Evolutionary conservation across 2,888 invertebrate species (phyloP), one percentile per base, ranked within the genome.

Genomic region (Acanthacorydalis orientalis): DNA sequence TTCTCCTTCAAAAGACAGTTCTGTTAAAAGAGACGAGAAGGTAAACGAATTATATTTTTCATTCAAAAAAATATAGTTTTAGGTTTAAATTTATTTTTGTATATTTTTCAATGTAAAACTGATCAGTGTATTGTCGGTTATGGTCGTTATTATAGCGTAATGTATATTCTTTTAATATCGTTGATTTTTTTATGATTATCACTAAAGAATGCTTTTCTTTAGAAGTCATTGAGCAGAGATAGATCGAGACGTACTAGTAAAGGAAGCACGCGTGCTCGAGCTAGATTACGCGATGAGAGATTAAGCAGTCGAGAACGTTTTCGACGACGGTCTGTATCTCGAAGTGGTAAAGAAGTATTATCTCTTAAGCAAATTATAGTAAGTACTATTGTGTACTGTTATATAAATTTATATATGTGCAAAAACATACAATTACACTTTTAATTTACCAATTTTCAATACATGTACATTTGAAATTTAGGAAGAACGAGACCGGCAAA

Each of bases 301-400:
- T 50, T 7, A 52, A 52, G 44, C 54, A 51, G 15, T 55, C 56
- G 10, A 46, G 23, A 23, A 23, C 23, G 23, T 23, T 23, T 23
- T 50, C 59, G 40, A 59, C 57, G 48, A 62, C 63, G n/a, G 59
- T 60, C 40, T 62, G 59, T 52, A 59, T 60, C 72, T n/a, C 72
- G 75, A 42, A 71, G 74, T 8, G 68, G 69, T 49, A 67, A 73
- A 52, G 83, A 82, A 57, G 77, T 85, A 45, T 67, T 87, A 14
- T 83, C 85, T 1, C 86, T 85, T 63, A 80, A 81, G 45, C 85
- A 85, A 65, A 87, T 78, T 6, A 23, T 82, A 65, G 84, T 79
- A 64, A 68, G 65, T 23, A 23, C 6, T 23, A 6, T 9, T 14
- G 37, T 12, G 9, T 37, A 37, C 7, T n/a, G 33, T 33, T 33